Percentiles rank a stretch among this genome's conserved stretches.
Evolutionary conservation across 1,140 invertebrate species (phyloP).

Genomic region (Eufriesea mexicana): DNA sequence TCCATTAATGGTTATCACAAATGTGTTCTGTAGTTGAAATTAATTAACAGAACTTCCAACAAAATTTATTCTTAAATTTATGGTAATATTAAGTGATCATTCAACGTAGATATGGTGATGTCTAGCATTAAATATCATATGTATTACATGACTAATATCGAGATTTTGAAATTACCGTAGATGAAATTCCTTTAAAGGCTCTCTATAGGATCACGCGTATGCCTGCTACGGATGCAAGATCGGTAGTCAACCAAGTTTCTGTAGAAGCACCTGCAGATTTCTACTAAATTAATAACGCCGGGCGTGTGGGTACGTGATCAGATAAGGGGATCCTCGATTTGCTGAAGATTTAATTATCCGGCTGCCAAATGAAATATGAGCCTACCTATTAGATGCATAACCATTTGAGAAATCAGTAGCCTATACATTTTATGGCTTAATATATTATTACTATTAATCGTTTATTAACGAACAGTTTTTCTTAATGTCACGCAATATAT

Average conservation of each 20-base stretch:
- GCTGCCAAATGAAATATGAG: background rate
- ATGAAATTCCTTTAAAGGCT: background rate
- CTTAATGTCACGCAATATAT: background rate
- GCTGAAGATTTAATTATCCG: constrained; percentile 29
- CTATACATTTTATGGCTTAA: too few relatives aligned
- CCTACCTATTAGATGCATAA: background rate
- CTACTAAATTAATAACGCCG: constrained; percentile 51
- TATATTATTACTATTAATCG: background rate
- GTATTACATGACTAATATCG: background rate
- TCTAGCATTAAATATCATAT: background rate
- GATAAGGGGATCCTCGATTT: constrained; percentile 10
- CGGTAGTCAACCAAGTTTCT: constrained; percentile 2
- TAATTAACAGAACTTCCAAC: background rate
- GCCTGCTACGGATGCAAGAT: background rate
- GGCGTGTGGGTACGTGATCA: constrained; percentile 1
- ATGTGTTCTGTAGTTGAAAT: too few relatives aligned
- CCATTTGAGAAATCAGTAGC: background rate
- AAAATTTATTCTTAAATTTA: background rate
- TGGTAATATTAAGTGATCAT: background rate
- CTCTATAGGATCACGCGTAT: background rate
- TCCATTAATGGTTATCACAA: background rate
- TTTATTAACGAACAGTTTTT: background rate
- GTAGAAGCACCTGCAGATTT: constrained; percentile 54
- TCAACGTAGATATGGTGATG: background rate
- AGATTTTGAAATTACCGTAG: background rate